phyloP scores from a whole-genome alignment of 2,113 vertebrate species.

The Antechinus stuartii region DNA sequence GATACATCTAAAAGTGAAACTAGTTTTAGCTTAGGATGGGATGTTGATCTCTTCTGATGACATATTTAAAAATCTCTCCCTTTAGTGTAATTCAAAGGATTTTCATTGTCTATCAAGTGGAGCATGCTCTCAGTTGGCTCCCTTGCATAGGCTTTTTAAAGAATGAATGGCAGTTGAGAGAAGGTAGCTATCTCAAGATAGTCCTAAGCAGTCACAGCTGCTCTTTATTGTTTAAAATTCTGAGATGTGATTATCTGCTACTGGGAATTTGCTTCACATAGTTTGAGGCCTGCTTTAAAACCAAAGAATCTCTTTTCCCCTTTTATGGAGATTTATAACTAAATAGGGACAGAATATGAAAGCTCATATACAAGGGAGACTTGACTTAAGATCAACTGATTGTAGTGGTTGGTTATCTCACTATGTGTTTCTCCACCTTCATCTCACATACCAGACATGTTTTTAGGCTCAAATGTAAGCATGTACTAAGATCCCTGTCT shows the following conservation, averaged over 20 bases:
- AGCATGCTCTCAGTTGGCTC: not conserved
- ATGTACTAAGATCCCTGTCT: not conserved
- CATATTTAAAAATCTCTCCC: not conserved
- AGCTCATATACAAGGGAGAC: not conserved
- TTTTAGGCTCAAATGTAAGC: not conserved
- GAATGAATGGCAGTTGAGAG: not conserved
- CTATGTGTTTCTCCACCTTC: not conserved
- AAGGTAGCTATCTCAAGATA: not conserved
- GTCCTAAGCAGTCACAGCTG: not conserved
- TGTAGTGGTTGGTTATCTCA: not conserved
- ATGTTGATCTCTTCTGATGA: not conserved
- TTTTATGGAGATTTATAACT: not conserved
- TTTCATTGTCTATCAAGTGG: not conserved
- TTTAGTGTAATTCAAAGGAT: not conserved
- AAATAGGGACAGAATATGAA: not conserved
- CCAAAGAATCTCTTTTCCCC: not conserved
- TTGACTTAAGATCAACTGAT: not conserved
- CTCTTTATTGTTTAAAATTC: not conserved
- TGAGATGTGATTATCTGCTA: not conserved
- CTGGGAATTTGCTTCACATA: not conserved
- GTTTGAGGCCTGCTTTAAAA: not conserved
- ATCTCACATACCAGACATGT: not conserved
- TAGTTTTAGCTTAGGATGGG: not conserved
- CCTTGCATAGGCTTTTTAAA: not conserved
- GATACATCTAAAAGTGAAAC: not conserved